phyloP scores from a whole-genome alignment of 2,797 vertebrate species.

The Oceanodroma leucorhoa region DNA sequence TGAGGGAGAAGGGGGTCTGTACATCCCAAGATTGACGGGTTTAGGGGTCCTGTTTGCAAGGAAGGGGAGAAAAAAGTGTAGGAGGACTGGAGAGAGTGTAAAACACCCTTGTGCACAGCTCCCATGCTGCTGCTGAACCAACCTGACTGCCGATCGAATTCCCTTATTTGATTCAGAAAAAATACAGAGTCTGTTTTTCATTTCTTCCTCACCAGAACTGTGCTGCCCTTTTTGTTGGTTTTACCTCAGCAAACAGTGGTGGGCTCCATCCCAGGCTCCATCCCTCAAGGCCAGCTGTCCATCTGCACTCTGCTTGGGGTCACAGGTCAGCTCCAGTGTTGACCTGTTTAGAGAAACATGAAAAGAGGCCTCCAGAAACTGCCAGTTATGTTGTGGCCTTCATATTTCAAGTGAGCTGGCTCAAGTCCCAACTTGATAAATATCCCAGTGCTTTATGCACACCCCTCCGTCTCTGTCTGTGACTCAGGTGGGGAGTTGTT shows the following conservation, averaged over 20 bases:
- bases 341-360: background rate
- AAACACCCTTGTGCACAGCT: background rate
- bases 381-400: background rate
- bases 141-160: background rate
- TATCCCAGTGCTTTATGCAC: background rate
- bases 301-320: background rate
- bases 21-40: background rate
- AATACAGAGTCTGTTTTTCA: background rate
- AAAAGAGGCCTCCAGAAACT: background rate
- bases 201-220: background rate
- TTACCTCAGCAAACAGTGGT: background rate
- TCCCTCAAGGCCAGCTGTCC: background rate
- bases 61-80: background rate
- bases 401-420: background rate
- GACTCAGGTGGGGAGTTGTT: background rate
- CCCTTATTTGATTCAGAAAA: background rate
- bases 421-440: background rate
- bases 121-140: background rate
- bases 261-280: background rate
- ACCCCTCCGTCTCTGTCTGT: background rate
- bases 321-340: background rate
- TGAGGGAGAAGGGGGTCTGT: background rate
- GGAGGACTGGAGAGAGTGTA: background rate
- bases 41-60: background rate
- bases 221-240: background rate